Base-by-base conservation (phyloP, 2,113 vertebrate species). In the Corythaixoides concolor region DNA sequence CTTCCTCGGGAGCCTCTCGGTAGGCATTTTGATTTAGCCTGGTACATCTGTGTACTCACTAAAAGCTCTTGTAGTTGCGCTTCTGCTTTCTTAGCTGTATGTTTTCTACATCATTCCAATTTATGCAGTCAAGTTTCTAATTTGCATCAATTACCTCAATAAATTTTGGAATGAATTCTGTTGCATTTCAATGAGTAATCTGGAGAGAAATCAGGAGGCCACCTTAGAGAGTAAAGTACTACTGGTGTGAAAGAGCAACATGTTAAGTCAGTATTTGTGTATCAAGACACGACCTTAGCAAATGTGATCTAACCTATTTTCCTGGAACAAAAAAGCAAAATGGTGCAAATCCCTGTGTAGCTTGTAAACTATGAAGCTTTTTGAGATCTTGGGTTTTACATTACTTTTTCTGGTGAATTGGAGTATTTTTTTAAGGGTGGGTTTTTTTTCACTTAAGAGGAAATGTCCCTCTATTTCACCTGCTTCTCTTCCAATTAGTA, bases 401-500 rank as follows among this genome's bases (percentile, higher is more conserved):
- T 91, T 72, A 33, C 45, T n/a, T 90, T 87, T 96, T 66, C 68
- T 94, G 81, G 95, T 87, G 70, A 95, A 91, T 53, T 94, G 67
- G 77, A 72, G 33, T 81, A 6, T 95, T 91, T 93, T 93, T 93
- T 97, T 45, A 93, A 68, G 59, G 49, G 22, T 73, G 41, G 17
- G 10, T 24, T 96, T 96, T 94, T 94, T 92, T 85, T 85, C 77
- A 86, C 89, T 89, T 91, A 90, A 86, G 85, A 88, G 93, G 89
- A 96, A 92, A 73, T 90, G 88, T 97, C 87, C 97, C 88, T 97
- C 97, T 97, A 93, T 97, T 97, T 97, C 93, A 97, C 95, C 96
- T 97, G 94, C 97, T 96, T 97, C 96, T 97, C 93, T 97, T 97
- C 97, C 96, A 97, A 92, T 98, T 98, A 98, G 94, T 91, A 95